A percentile compares a stretch with the other conserved stretches of the same genome.
Evolutionary conservation across 2,888 invertebrate genomes (phyloP).

Genomic region (Pachycephus smyrnensis): DNA sequence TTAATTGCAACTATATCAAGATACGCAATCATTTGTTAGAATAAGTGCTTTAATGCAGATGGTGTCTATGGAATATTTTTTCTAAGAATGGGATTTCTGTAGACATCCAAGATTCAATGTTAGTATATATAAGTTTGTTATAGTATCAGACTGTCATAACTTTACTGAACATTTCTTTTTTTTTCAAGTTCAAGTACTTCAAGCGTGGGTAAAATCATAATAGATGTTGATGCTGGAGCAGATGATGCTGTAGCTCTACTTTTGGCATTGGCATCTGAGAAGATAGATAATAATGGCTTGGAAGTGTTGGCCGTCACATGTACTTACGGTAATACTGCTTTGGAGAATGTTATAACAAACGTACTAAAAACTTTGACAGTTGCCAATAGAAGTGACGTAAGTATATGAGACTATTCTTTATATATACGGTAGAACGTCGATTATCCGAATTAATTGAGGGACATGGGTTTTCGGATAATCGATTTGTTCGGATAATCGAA

Average conservation of each 20-base stretch:
- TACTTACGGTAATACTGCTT: conserved; percentile 69
- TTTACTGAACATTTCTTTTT: neutral
- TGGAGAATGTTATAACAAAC: conserved; percentile 68
- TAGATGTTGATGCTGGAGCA: conserved; percentile 69
- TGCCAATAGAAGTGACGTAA: conserved; percentile 60
- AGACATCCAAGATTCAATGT: neutral
- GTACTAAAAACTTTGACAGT: conserved; percentile 68
- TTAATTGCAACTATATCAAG: neutral
- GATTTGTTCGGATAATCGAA: too few relatives aligned
- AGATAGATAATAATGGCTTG: conserved; percentile 40
- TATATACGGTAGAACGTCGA: too few relatives aligned
- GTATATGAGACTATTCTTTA: conserved; percentile 29
- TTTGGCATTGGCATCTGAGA: conserved; percentile 52
- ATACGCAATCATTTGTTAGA: neutral
- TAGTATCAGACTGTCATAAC: too few relatives aligned
- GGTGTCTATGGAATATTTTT: neutral
- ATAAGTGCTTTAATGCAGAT: neutral
- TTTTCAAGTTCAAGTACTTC: neutral
- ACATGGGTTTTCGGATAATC: too few relatives aligned
- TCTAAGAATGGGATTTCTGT: neutral
- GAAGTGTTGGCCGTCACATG: conserved; percentile 71
- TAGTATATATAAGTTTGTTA: too few relatives aligned
- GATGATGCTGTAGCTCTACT: conserved; percentile 69
- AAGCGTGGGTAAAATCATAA: conserved; percentile 52
- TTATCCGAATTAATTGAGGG: too few relatives aligned